A percentile compares a stretch with the other conserved stretches of the same genome.
phyloP scores from a whole-genome alignment of 2,797 vertebrate species.

The Lacerta viridis region DNA sequence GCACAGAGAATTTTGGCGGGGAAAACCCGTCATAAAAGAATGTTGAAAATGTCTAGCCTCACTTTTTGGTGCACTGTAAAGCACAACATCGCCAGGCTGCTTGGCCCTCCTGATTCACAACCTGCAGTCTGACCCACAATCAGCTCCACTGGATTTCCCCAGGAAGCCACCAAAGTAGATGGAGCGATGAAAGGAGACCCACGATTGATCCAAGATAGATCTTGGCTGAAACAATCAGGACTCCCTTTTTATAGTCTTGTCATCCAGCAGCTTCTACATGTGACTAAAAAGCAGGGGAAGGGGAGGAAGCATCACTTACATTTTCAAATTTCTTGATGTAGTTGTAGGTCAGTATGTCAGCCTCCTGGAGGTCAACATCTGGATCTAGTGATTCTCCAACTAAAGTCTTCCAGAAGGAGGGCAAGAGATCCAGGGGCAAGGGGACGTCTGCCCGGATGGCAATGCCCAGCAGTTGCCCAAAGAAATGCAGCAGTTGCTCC shows the following conservation, averaged over 20 bases:
- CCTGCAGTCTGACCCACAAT: not conserved
- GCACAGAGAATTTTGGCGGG: not conserved
- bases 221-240: not conserved
- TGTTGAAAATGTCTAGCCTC: not conserved
- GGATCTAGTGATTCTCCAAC: conserved; percentile 90
- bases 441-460: conserved; percentile 96
- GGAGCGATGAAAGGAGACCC: not conserved
- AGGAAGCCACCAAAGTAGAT: not conserved
- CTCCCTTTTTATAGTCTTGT: no score
- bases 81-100: no score
- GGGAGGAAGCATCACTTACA: conserved; percentile 71
- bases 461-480: conserved; percentile 95
- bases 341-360: conserved; percentile 95
- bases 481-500: conserved; percentile 96
- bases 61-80: not conserved
- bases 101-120: not conserved
- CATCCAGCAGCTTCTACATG: not conserved
- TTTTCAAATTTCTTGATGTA: conserved; percentile 96
- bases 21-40: not conserved
- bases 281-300: accelerated
- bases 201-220: not conserved
- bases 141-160: not conserved
- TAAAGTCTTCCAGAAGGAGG: conserved; percentile 97
- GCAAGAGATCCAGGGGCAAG: conserved; percentile 93
- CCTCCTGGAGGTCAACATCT: conserved; percentile 93